Percentiles rank a stretch among this genome's conserved stretches.
Conservation (phyloP, 2,888 invertebrate genomes). For the Rhagonycha lutea region DNA sequence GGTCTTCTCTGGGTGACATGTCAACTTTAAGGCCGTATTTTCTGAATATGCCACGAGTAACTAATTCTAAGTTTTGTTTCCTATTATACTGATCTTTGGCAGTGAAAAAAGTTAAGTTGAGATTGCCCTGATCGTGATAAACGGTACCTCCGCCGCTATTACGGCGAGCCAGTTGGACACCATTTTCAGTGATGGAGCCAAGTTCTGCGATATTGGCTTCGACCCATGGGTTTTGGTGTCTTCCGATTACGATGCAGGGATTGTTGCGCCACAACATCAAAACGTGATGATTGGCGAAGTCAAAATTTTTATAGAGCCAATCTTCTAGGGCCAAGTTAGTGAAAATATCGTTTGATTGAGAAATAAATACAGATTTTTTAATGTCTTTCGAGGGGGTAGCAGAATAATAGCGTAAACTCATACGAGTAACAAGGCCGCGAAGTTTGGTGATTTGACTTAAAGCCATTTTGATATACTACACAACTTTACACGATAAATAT, state of each 20-base stretch:
- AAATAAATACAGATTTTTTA: conserved; percentile 87
- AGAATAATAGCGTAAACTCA: conserved; percentile 19
- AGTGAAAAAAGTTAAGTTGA: conserved; percentile 92
- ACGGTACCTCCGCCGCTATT: conserved; percentile 97
- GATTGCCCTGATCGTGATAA: conserved; percentile 92
- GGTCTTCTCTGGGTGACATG: conserved; percentile 84
- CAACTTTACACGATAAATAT: conserved; percentile 22
- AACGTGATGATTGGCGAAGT: conserved; percentile 81
- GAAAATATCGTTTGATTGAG: conserved; percentile 87
- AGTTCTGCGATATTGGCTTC: conserved; percentile 81
- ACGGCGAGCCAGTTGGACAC: conserved; percentile 80
- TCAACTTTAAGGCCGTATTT: conserved; percentile 79
- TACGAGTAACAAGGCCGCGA: conserved; percentile 36
- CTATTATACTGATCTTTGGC: conserved; percentile 82
- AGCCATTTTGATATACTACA: conserved; percentile 42
- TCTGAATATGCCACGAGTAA: conserved; percentile 80
- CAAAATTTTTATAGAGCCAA: conserved; percentile 89
- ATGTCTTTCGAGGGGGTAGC: conserved; percentile 54
- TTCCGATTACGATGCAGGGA: conserved; percentile 93
- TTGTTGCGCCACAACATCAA: conserved; percentile 91
- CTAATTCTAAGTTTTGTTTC: conserved; percentile 83
- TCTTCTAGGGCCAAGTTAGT: conserved; percentile 95
- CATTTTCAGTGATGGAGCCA: conserved; percentile 57
- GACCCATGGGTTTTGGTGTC: conserved; percentile 95
- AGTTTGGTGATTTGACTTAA: conserved; percentile 42